A percentile compares a stretch with the other conserved stretches of the same genome.
Conservation (phyloP, 1,140 invertebrate genomes). For the Drosophila mojavensis region DNA sequence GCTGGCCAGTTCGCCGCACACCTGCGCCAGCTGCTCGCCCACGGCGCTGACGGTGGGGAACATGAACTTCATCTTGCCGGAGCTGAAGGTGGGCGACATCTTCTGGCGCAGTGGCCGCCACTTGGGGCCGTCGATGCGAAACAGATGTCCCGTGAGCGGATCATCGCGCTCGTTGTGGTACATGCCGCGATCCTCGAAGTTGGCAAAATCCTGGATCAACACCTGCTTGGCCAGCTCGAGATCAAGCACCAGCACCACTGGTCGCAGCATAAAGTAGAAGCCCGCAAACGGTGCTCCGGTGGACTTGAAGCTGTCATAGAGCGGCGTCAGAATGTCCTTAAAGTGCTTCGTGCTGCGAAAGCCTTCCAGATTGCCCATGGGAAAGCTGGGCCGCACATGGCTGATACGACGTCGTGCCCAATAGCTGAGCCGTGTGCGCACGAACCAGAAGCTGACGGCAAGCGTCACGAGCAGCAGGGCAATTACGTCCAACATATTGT, state of each 20-base stretch:
- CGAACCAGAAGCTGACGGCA: conserved; percentile 56
- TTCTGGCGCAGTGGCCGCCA: conserved; percentile 87
- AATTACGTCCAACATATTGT: conserved; percentile 61
- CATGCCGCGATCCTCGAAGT: conserved; percentile 85
- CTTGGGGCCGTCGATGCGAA: conserved; percentile 85
- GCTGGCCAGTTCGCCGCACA: conserved; percentile 60
- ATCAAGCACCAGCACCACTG: conserved; percentile 65
- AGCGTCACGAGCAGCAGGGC: conserved; percentile 52
- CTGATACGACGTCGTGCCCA: conserved; percentile 84
- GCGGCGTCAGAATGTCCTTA: conserved; percentile 59
- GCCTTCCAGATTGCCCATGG: conserved; percentile 63
- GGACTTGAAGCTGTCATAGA: conserved; percentile 65
- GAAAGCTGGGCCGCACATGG: conserved; percentile 49
- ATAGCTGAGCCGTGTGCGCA: conserved; percentile 69
- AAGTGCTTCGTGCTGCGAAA: conserved; percentile 54
- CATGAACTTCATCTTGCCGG: conserved; percentile 87
- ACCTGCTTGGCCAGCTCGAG: conserved; percentile 85
- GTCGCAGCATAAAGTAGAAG: conserved; percentile 59
- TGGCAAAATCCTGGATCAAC: conserved; percentile 86
- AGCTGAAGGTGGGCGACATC: conserved; percentile 86
- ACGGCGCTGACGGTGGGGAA: conserved; percentile 84
- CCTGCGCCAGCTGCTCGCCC: conserved; percentile 58
- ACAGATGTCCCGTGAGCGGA: conserved; percentile 85
- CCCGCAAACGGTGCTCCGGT: conserved; percentile 63
- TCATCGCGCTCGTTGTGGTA: conserved; percentile 85